Evolutionary conservation across 2,113 vertebrate genomes (phyloP), one percentile per base, ranked within the genome.

Genomic region (Poecilia latipinna): DNA sequence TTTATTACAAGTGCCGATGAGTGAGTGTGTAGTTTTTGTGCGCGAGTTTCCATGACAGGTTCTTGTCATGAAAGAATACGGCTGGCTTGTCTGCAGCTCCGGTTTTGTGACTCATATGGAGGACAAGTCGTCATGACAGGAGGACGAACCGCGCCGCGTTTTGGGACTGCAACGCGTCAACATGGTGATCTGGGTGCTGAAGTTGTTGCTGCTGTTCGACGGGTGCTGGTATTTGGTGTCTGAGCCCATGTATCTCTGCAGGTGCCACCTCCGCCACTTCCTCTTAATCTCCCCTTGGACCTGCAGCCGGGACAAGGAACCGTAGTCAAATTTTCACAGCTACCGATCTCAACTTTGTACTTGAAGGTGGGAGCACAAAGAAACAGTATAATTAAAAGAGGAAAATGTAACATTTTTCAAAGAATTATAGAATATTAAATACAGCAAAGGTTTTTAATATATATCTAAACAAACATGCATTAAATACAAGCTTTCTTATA

Each of bases 191-290:
- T 99, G 98, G 35, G 98, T 99, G 92, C 96, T 97, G 86, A 97
- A 98, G 76, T 97, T 99, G 94, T 96, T 96, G 87, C 97, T 97
- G 75, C 96, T 99, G 95, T 97, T 96, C 48, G 97, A 98, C 0
- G 98, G 97, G 75, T 99, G 97, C 72, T 98, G 96, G 88, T 98
- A 97, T 88, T 99, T 99, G 93, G 97, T 96, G 94, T 97, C 96
- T 75, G 97, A 94, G 87, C 95, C 92, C 94, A 99, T 97, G 91
- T 99, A 97, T 78, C 97, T 95, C 93, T 99, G 98, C 89, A 99
- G 95, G 92, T 98, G 97, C 98, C 98, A 99, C 94, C 98, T 94
- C 88, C 98, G 92, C 98, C 98, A 99, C 92, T 99, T 99, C 80
- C 98, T 95, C 93, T 98, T 99, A 93, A 99, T 97, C 94, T 99